Evolutionary conservation across 2,888 invertebrate species (phyloP).

Genomic region (Hecatera dysodea): DNA sequence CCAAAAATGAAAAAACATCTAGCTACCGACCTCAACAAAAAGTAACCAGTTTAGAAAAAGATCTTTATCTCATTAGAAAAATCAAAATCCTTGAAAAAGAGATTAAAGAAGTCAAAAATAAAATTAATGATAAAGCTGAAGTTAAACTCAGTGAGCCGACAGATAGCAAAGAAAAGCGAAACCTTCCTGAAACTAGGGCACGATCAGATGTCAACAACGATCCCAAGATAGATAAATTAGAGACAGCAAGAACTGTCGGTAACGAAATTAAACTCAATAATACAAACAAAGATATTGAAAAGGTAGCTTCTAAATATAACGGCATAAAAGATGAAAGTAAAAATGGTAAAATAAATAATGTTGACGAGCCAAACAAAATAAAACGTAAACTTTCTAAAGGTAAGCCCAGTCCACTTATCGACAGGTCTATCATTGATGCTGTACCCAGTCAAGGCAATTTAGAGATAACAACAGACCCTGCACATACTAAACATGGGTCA

Average conservation of each 20-base stretch:
- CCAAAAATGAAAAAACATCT: background rate
- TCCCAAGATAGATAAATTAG: background rate
- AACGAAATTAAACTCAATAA: background rate
- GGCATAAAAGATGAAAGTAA: background rate
- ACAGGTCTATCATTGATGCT: background rate
- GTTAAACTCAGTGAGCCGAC: background rate
- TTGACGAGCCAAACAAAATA: background rate
- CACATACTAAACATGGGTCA: background rate
- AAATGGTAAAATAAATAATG: background rate
- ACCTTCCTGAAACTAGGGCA: background rate
- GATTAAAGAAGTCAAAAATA: background rate
- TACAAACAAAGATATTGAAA: background rate
- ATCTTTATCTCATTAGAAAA: conserved; percentile 1
- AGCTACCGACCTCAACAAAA: background rate
- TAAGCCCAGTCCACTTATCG: background rate
- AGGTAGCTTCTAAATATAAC: background rate
- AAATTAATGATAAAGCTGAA: background rate
- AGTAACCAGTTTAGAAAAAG: background rate
- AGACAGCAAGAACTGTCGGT: background rate
- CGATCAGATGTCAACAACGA: background rate
- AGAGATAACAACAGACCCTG: background rate
- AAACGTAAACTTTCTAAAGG: background rate
- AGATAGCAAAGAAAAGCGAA: background rate
- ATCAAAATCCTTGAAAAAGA: conserved; percentile 15
- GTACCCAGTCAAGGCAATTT: background rate